A percentile compares a stretch with the other conserved stretches of the same genome.
Conservation (phyloP, 2,113 vertebrate genomes). For the Campylorhamphus procurvoides region DNA sequence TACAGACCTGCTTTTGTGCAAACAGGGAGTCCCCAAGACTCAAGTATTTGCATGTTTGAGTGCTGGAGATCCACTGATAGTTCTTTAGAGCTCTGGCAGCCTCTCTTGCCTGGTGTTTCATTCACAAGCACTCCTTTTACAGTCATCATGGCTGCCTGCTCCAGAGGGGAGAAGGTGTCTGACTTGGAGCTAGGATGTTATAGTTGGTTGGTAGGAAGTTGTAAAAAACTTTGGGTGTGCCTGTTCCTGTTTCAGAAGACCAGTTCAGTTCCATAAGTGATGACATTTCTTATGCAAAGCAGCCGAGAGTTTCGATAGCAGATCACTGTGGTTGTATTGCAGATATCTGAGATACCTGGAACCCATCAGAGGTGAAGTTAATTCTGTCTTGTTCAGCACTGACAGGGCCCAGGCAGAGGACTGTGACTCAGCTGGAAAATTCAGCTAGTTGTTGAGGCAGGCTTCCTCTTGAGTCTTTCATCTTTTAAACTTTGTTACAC, state of each 20-base stretch:
- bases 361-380: not conserved
- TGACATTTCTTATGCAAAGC: not conserved
- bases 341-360: not conserved
- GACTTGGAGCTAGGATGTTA: not conserved
- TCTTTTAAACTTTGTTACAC: not conserved
- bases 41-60: not conserved
- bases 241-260: not conserved
- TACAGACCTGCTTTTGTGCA: not conserved
- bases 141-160: not conserved
- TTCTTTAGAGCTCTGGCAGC: not conserved
- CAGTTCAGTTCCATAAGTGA: not conserved
- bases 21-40: not conserved
- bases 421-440: not conserved
- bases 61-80: fast-evolving
- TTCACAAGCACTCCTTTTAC: not conserved
- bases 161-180: not conserved
- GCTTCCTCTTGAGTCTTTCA: not conserved
- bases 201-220: not conserved
- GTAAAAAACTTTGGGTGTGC: fast-evolving
- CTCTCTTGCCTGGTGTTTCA: not conserved
- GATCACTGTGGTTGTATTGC: not conserved
- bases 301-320: fast-evolving
- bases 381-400: not conserved
- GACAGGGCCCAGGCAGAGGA: not conserved
- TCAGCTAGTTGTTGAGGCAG: not conserved